Conservation (phyloP, 2,888 invertebrate species). For the Xanthorhoe designata region DNA sequence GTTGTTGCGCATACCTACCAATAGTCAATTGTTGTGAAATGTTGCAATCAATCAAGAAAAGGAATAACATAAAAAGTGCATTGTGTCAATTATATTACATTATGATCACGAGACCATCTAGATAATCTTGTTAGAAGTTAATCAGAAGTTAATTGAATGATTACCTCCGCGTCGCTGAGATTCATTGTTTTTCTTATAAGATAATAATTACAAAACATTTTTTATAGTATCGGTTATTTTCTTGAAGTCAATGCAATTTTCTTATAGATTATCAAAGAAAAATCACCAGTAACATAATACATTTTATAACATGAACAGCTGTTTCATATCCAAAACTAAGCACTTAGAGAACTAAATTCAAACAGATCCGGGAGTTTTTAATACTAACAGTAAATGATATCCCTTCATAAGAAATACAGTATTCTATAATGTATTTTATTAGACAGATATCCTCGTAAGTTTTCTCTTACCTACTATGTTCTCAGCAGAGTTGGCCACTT, state of each 20-base stretch:
- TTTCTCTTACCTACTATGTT: too few relatives aligned
- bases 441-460: too few relatives aligned
- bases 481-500: too few relatives aligned
- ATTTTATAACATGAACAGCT: too few relatives aligned
- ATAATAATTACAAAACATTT: not conserved
- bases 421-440: too few relatives aligned
- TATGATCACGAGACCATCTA: not conserved
- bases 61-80: not conserved
- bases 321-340: too few relatives aligned
- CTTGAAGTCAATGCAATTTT: not conserved
- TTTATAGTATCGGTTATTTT: not conserved
- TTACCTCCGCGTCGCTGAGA: not conserved
- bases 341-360: too few relatives aligned
- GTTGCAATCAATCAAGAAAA: not conserved
- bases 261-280: not conserved
- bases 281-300: too few relatives aligned
- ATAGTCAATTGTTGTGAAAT: not conserved
- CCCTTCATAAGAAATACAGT: too few relatives aligned
- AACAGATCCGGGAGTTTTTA: too few relatives aligned
- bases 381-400: not conserved
- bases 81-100: not conserved
- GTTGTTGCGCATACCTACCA: not conserved
- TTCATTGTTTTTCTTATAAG: not conserved
- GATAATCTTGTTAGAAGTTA: not conserved
- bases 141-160: not conserved